Evolutionary conservation across 2,888 invertebrate genomes (phyloP).

Genomic region (Crocallis elinguaria): DNA sequence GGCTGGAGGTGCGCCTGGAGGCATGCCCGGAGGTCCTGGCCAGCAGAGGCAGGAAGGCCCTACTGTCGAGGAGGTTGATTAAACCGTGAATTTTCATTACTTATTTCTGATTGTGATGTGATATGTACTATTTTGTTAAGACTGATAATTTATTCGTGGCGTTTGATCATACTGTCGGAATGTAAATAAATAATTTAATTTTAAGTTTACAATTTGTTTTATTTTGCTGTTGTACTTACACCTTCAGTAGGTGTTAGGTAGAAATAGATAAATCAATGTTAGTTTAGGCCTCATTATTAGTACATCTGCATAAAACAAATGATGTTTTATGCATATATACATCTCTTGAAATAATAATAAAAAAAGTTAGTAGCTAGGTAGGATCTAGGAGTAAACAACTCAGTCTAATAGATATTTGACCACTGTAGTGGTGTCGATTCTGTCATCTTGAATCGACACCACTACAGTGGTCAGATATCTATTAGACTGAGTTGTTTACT

Average conservation of each 20-base stretch:
- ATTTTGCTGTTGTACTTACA: background rate
- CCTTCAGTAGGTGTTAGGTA: background rate
- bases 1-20: constrained; percentile 25
- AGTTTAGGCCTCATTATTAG: too few relatives aligned
- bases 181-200: constrained; percentile 22
- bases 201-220: background rate
- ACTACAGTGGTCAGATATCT: too few relatives aligned
- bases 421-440: too few relatives aligned
- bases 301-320: too few relatives aligned
- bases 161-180: constrained; percentile 33
- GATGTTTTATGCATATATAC: too few relatives aligned
- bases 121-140: constrained; percentile 32
- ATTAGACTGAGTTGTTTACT: too few relatives aligned
- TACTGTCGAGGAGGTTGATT: constrained; percentile 67
- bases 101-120: constrained; percentile 22
- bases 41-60: constrained; percentile 47
- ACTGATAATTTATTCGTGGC: constrained; percentile 37
- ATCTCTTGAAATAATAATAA: too few relatives aligned
- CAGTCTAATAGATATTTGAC: too few relatives aligned
- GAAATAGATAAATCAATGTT: background rate
- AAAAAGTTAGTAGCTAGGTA: background rate
- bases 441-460: too few relatives aligned
- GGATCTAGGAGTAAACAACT: too few relatives aligned
- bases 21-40: constrained; percentile 36
- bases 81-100: constrained; percentile 29